phyloP scores from a whole-genome alignment of 2,113 vertebrate genomes.

The Xiphorhynchus elegans region DNA sequence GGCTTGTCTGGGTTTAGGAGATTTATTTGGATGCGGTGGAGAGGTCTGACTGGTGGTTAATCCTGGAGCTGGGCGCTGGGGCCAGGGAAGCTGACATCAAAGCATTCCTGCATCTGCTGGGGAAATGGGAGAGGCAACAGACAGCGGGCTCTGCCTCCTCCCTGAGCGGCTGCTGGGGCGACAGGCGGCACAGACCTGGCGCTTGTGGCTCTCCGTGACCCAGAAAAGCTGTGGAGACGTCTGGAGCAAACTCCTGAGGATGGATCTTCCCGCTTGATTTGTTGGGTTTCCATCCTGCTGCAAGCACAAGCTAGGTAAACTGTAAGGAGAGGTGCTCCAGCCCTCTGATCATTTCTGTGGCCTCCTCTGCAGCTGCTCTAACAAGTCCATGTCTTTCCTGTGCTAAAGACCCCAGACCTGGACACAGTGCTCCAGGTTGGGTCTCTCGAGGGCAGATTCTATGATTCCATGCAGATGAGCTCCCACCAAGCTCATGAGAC shows the following conservation, averaged over 20 bases:
- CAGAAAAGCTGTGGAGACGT: not conserved
- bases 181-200: fast-evolving
- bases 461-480: not conserved
- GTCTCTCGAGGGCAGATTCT: not conserved
- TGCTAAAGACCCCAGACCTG: not conserved
- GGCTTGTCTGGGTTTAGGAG: not conserved
- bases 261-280: not conserved
- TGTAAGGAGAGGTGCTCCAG: not conserved
- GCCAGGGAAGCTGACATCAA: not conserved
- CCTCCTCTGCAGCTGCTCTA: not conserved
- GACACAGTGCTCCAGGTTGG: not conserved
- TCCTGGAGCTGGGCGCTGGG: not conserved
- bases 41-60: not conserved
- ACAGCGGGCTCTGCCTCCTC: not conserved
- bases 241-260: not conserved
- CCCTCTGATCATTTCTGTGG: not conserved
- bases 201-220: not conserved
- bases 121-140: not conserved
- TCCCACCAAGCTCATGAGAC: not conserved
- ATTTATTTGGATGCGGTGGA: not conserved
- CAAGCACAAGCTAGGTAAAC: not conserved
- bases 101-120: slow-evolving; percentile 34
- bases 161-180: fast-evolving
- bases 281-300: not conserved
- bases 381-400: not conserved